These are phyloP conservation scores for Aethes cnicana DNA, from an alignment of 2,888 invertebrate species.

Conservation along the genomic window DNA sequence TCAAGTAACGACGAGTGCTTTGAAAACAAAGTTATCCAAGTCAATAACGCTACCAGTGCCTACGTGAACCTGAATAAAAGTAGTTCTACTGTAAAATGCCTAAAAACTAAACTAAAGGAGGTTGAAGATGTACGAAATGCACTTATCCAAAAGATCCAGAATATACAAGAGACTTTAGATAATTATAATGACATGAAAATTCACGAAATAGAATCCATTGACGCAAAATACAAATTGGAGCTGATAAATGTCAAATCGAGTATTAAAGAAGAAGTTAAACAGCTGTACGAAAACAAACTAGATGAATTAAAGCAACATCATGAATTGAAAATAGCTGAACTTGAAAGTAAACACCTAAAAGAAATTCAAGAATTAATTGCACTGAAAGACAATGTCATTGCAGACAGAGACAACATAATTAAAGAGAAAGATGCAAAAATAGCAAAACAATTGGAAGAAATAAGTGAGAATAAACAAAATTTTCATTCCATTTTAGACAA, in stretches of 20 bases:
- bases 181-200: conserved; percentile 53
- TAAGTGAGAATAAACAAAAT: conserved; percentile 57
- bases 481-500: conserved; percentile 50
- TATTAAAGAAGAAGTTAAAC: conserved; percentile 52
- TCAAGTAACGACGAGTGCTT: conserved; percentile 35
- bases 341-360: conserved; percentile 40
- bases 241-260: conserved; percentile 50
- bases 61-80: conserved; percentile 45
- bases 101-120: conserved; percentile 58
- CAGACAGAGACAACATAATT: conserved; percentile 44
- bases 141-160: conserved; percentile 51
- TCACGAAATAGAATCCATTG: conserved; percentile 59
- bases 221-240: conserved; percentile 58
- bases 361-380: conserved; percentile 44
- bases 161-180: conserved; percentile 54
- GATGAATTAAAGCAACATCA: conserved; percentile 50
- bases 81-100: conserved; percentile 46
- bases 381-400: conserved; percentile 45
- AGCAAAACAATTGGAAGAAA: conserved; percentile 43
- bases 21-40: conserved; percentile 40
- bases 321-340: conserved; percentile 48
- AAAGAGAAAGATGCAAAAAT: conserved; percentile 46
- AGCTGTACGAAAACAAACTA: conserved; percentile 53
- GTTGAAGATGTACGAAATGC: conserved; percentile 53
- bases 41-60: conserved; percentile 50